Percentiles rank a stretch among this genome's conserved stretches.
Evolutionary conservation across 2,797 vertebrate genomes (phyloP).

Genomic region (Artibeus lituratus): DNA sequence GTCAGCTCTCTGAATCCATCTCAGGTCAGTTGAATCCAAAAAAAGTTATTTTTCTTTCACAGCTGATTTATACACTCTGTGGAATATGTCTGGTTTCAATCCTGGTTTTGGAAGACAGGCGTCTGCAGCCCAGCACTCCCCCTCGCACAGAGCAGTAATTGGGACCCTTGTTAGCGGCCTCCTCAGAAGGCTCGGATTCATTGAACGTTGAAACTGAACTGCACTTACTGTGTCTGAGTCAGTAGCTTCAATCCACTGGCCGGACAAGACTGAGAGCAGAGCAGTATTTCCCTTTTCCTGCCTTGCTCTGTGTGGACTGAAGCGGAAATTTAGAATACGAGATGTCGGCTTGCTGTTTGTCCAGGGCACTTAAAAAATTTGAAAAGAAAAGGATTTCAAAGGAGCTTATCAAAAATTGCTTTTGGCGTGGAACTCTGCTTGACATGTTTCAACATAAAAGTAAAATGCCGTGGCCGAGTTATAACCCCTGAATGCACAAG

Average conservation of each 20-base stretch:
- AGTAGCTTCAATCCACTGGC: background rate
- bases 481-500: background rate
- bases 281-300: background rate
- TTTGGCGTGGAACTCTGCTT: slow-evolving; percentile 9
- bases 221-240: background rate
- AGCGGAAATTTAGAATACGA: slow-evolving; percentile 35
- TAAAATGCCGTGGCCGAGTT: slow-evolving; percentile 26
- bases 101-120: background rate
- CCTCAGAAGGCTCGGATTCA: slow-evolving; percentile 30
- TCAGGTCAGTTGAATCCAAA: slow-evolving; percentile 50
- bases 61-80: slow-evolving; percentile 38
- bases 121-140: background rate
- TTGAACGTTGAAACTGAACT: background rate
- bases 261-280: background rate
- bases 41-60: slow-evolving; percentile 65
- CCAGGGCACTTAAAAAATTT: slow-evolving; percentile 54
- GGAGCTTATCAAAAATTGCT: slow-evolving; percentile 48
- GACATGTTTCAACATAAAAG: background rate
- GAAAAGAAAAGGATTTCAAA: slow-evolving; percentile 45
- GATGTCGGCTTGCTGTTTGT: slow-evolving; percentile 43
- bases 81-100: slow-evolving; percentile 34
- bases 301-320: background rate
- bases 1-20: slow-evolving; percentile 61
- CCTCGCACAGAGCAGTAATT: background rate
- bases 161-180: slow-evolving; percentile 31